These are phyloP conservation scores for Cyrtonyx montezumae DNA, from an alignment of 2,113 vertebrate genomes.

Conservation along the genomic window DNA sequence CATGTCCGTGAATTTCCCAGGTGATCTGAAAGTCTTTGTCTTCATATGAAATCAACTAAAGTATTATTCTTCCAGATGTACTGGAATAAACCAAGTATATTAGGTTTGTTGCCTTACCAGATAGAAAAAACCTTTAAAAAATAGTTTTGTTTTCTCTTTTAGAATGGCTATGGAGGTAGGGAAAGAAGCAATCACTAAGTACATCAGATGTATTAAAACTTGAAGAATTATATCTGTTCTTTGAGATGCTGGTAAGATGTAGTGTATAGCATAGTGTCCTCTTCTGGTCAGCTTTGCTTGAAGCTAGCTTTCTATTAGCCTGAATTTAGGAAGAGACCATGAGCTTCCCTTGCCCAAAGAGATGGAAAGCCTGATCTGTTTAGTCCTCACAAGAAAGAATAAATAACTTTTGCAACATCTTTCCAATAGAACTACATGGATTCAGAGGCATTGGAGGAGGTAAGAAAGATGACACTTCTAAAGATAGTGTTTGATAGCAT, in stretches of 20 bases:
- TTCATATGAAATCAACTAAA: background rate
- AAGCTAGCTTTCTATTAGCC: background rate
- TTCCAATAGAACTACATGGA: background rate
- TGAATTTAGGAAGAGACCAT: background rate
- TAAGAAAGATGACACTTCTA: conserved; percentile 28
- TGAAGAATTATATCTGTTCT: background rate
- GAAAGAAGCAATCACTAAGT: background rate
- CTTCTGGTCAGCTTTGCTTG: background rate
- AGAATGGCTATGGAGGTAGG: background rate
- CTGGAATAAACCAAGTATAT: background rate
- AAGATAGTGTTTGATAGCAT: conserved; percentile 1
- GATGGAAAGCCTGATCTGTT: background rate
- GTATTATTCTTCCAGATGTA: background rate
- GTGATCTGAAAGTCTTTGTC: background rate
- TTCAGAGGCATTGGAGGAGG: conserved; percentile 18
- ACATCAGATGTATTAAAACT: rapidly evolving
- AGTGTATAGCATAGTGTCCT: background rate
- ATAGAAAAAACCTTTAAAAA: background rate
- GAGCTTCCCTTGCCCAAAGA: background rate
- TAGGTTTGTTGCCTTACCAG: background rate
- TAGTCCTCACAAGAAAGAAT: background rate
- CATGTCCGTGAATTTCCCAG: background rate
- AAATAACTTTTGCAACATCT: background rate
- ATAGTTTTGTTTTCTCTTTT: background rate
- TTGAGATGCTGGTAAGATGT: background rate